A percentile compares a stretch with the other conserved stretches of the same genome.
Evolutionary conservation across 2,797 vertebrate genomes (phyloP).

Genomic region (Chiloscyllium punctatum): DNA sequence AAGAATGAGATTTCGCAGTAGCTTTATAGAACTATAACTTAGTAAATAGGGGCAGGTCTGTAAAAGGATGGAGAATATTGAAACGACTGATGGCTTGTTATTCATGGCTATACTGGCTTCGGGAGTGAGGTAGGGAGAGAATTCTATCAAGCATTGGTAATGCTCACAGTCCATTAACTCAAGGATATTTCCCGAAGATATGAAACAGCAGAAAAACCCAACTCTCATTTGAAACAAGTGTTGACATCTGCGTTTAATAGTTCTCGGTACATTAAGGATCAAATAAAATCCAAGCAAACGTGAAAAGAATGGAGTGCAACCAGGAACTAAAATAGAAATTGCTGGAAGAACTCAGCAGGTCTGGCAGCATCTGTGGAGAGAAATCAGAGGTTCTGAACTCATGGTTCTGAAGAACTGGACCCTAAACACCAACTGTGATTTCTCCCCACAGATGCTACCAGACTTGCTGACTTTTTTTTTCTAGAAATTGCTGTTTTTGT

Average conservation of each 20-base stretch:
- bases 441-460: no score
- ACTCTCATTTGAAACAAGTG: neutral
- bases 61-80: neutral
- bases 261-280: neutral
- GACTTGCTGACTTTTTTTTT: no score
- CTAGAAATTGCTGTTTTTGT: no score
- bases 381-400: no score
- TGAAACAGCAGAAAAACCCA: neutral
- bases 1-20: neutral
- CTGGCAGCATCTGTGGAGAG: no score
- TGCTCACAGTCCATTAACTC: neutral
- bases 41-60: neutral
- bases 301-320: neutral
- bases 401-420: no score
- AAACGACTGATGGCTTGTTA: neutral
- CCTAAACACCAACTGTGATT: no score
- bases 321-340: no score
- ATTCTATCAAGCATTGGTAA: neutral
- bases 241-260: neutral
- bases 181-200: neutral
- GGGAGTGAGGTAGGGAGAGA: neutral
- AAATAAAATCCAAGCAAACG: neutral
- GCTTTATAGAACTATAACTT: neutral
- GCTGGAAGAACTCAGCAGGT: no score
- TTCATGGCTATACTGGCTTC: neutral